A percentile compares a stretch with the other conserved stretches of the same genome.
These are phyloP conservation scores for Hydrozoanthus gracilis DNA, from an alignment of 92 coral and sea anemone species.

Conservation along the genomic window DNA sequence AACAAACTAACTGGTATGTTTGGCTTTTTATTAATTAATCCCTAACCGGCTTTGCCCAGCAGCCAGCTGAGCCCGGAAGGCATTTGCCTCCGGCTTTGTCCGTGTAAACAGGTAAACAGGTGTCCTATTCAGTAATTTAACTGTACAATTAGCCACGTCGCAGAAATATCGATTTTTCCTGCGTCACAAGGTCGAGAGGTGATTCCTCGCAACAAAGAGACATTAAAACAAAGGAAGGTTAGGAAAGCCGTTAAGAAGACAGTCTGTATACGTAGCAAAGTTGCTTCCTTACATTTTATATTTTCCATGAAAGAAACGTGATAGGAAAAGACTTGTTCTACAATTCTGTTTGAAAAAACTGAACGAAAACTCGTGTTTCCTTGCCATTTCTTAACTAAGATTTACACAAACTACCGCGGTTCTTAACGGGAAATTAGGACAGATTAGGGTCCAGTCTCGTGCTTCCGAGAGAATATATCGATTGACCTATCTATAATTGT, in stretches of 20 bases:
- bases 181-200: not conserved
- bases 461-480: too few relatives aligned
- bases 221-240: not conserved
- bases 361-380: too few relatives aligned
- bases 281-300: not conserved
- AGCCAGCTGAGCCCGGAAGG: not conserved
- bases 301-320: not conserved
- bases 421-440: too few relatives aligned
- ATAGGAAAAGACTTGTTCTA: not conserved
- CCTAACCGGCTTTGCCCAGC: not conserved
- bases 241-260: not conserved
- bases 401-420: too few relatives aligned
- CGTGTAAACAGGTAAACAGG: not conserved
- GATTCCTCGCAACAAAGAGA: not conserved
- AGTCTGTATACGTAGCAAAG: too few relatives aligned
- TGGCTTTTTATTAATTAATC: not conserved
- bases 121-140: not conserved
- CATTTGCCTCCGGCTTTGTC: not conserved
- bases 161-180: not conserved
- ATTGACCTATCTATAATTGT: too few relatives aligned
- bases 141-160: not conserved
- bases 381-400: too few relatives aligned
- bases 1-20: not conserved
- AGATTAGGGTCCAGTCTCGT: too few relatives aligned
- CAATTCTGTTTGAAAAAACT: too few relatives aligned